Percentiles rank a stretch among this genome's conserved stretches.
phyloP scores from a whole-genome alignment of 2,797 vertebrate species.

The Macrochelys suwanniensis region DNA sequence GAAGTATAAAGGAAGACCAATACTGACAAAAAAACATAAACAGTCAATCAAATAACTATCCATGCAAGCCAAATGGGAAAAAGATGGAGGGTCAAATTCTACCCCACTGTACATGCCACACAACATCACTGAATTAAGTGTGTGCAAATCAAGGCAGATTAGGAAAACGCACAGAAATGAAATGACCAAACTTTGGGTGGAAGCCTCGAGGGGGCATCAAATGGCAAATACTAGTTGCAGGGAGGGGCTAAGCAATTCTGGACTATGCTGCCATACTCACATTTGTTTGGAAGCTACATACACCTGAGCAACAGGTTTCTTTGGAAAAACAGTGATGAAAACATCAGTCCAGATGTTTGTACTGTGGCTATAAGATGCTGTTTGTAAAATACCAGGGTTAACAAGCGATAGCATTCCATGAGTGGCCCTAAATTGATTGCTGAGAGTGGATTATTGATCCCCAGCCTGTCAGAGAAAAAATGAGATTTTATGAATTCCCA shows the following conservation, averaged over 20 bases:
- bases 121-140: not conserved
- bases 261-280: not conserved
- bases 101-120: not conserved
- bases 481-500: not conserved
- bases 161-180: not conserved
- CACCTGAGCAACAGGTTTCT: not conserved
- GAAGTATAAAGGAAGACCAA: conserved; percentile 71
- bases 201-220: not conserved
- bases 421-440: not conserved
- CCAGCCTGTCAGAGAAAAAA: not conserved
- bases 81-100: not conserved
- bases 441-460: not conserved
- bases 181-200: not conserved
- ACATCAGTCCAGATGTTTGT: not conserved
- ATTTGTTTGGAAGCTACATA: not conserved
- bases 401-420: not conserved
- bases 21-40: conserved; percentile 53
- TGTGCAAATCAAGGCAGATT: not conserved
- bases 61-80: not conserved
- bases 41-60: conserved; percentile 4
- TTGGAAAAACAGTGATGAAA: not conserved
- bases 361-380: not conserved
- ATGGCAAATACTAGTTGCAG: not conserved
- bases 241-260: not conserved
- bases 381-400: not conserved